These are phyloP conservation scores for Steinernema carpocapsae DNA, from an alignment of 2,888 invertebrate genomes.

Conservation along the genomic window DNA sequence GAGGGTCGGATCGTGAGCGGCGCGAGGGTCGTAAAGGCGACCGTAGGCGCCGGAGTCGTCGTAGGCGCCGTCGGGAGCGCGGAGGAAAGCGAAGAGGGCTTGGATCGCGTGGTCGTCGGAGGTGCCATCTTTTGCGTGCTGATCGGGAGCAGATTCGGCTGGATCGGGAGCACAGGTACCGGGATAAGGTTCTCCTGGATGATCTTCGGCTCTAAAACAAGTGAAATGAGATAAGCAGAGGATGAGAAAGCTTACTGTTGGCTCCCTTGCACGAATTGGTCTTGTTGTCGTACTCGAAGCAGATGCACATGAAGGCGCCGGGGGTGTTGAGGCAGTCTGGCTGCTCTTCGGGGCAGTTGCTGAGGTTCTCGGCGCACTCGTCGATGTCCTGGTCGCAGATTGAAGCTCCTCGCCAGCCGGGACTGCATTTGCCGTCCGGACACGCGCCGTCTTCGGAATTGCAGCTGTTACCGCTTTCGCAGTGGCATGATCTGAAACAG, in stretches of 20 bases:
- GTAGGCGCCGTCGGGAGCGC: background rate
- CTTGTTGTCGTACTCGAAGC: slow-evolving; percentile 78
- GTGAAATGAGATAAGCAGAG: no score
- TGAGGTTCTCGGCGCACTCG: slow-evolving; percentile 74
- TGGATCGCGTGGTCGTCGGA: background rate
- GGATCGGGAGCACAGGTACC: slow-evolving; percentile 10
- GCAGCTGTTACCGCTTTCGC: slow-evolving; percentile 60
- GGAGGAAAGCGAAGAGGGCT: background rate
- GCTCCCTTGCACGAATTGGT: slow-evolving; percentile 52
- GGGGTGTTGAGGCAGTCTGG: slow-evolving; percentile 88
- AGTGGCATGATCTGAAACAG: slow-evolving; percentile 59
- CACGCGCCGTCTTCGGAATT: slow-evolving; percentile 65
- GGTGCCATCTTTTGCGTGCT: slow-evolving; percentile 31
- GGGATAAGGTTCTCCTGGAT: background rate
- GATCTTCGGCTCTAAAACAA: slow-evolving; percentile 6
- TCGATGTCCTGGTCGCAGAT: slow-evolving; percentile 74
- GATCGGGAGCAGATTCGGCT: slow-evolving; percentile 36
- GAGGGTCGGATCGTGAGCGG: background rate
- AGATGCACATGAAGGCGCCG: slow-evolving; percentile 87
- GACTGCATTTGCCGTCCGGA: slow-evolving; percentile 59
- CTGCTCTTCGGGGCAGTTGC: slow-evolving; percentile 76
- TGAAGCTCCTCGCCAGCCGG: slow-evolving; percentile 64
- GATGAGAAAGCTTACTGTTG: background rate
- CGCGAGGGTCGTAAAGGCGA: slow-evolving; percentile 13
- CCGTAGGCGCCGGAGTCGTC: background rate